Conservation (phyloP, 2,113 vertebrate genomes). For the Heloderma charlesbogerti region DNA sequence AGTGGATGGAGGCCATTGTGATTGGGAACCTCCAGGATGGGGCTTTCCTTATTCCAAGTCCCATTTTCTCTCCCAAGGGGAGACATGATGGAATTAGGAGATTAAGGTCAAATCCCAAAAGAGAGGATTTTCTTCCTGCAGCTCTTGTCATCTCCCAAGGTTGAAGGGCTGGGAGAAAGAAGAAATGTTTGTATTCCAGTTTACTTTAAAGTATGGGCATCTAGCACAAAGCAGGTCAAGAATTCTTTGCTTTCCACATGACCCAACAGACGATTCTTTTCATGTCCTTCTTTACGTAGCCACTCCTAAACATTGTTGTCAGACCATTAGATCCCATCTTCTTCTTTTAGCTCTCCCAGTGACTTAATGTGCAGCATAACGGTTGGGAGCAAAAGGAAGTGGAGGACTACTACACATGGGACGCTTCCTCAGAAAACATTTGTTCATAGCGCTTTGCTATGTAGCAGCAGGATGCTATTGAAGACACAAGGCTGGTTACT, state of each 20-base stretch:
- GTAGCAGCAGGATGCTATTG: neutral
- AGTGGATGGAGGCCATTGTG: neutral
- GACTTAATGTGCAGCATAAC: neutral
- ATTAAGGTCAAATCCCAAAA: neutral
- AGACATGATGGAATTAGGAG: neutral
- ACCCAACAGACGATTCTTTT: neutral
- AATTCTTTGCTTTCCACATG: neutral
- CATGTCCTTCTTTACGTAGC: neutral
- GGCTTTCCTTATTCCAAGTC: neutral
- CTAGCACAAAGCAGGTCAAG: neutral
- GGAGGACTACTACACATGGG: neutral
- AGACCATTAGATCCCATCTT: neutral
- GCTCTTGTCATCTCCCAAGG: neutral
- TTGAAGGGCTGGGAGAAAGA: neutral
- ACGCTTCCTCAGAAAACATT: neutral
- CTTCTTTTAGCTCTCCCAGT: neutral
- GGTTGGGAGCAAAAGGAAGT: neutral
- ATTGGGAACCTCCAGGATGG: neutral
- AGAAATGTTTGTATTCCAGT: fast-evolving
- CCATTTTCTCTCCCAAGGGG: neutral
- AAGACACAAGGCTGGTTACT: neutral
- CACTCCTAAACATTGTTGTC: neutral
- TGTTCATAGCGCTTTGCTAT: neutral
- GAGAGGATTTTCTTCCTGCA: neutral
- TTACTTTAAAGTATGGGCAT: neutral